phyloP scores from a whole-genome alignment of 2,797 vertebrate species.

The Apogon talboti region DNA sequence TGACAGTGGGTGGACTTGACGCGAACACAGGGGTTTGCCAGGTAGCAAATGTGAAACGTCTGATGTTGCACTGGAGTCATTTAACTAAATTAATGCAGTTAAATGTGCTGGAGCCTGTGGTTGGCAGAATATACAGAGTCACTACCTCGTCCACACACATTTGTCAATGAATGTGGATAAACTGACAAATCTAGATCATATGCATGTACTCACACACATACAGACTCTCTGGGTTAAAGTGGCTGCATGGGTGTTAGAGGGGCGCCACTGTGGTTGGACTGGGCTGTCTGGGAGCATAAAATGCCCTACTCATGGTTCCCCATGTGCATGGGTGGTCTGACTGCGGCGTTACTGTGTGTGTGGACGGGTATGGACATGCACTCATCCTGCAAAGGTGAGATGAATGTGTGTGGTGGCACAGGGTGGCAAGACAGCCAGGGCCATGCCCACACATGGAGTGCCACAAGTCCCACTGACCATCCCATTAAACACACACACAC shows the following conservation, averaged over 20 bases:
- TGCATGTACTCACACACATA: constrained; percentile 31
- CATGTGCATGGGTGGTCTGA: constrained; percentile 84
- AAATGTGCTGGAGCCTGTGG: constrained; percentile 70
- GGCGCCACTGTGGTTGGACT: constrained; percentile 83
- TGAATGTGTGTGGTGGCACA: constrained; percentile 71
- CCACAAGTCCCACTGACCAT: constrained; percentile 68
- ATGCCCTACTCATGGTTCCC: constrained; percentile 83
- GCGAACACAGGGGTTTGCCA: constrained; percentile 46
- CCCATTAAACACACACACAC: constrained; percentile 47
- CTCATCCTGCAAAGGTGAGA: constrained; percentile 74
- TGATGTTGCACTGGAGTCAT: constrained; percentile 54
- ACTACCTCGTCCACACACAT: constrained; percentile 64
- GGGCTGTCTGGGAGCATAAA: constrained; percentile 84
- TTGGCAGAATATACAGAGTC: constrained; percentile 69
- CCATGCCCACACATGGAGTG: constrained; percentile 79
- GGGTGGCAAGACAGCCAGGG: constrained; percentile 65
- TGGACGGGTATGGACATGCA: constrained; percentile 71
- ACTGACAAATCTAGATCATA: constrained; percentile 57
- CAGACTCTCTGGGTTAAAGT: constrained; percentile 74
- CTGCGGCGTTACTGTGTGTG: constrained; percentile 53
- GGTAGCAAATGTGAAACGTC: constrained; percentile 50
- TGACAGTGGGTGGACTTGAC: constrained; percentile 26
- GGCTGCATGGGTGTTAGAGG: constrained; percentile 83
- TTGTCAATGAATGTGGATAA: constrained; percentile 56
- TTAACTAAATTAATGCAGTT: constrained; percentile 61